phyloP scores from a whole-genome alignment of 2,888 invertebrate species.

The Scaptomyza cyrtandrae region DNA sequence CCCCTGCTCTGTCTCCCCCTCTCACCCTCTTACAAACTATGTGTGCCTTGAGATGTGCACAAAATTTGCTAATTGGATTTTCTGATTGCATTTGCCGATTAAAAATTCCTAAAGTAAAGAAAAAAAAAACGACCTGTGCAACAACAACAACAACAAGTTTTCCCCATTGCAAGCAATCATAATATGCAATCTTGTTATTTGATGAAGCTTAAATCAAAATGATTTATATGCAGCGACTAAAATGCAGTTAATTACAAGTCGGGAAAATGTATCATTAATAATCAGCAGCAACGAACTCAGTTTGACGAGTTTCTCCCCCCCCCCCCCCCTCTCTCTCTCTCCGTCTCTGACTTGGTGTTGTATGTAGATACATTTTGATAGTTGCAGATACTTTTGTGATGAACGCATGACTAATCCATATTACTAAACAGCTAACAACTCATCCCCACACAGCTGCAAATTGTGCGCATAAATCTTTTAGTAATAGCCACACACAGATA shows the following conservation, averaged over 20 bases:
- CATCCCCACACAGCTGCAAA: slow-evolving; percentile 48
- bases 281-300: slow-evolving; percentile 26
- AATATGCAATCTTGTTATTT: slow-evolving; percentile 73
- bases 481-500: slow-evolving; percentile 55
- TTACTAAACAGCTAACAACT: slow-evolving; percentile 37
- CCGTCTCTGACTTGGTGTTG: no score
- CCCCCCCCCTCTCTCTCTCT: background rate
- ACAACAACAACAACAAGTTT: slow-evolving; percentile 40
- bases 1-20: background rate
- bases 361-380: background rate
- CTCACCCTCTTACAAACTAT: slow-evolving; percentile 8
- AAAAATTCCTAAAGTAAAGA: slow-evolving; percentile 33
- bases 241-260: slow-evolving; percentile 70
- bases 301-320: slow-evolving; percentile 41
- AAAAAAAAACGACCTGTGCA: slow-evolving; percentile 10
- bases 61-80: slow-evolving; percentile 65
- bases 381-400: slow-evolving; percentile 18
- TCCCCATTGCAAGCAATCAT: slow-evolving; percentile 48
- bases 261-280: slow-evolving; percentile 73
- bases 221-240: slow-evolving; percentile 61
- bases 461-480: slow-evolving; percentile 67
- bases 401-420: slow-evolving; percentile 55
- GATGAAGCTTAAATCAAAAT: slow-evolving; percentile 76
- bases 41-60: slow-evolving; percentile 8
- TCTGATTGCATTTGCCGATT: slow-evolving; percentile 58